These are phyloP conservation scores for Lasioglossum zephyrum DNA, from an alignment of 2,888 invertebrate genomes.

Conservation along the genomic window DNA sequence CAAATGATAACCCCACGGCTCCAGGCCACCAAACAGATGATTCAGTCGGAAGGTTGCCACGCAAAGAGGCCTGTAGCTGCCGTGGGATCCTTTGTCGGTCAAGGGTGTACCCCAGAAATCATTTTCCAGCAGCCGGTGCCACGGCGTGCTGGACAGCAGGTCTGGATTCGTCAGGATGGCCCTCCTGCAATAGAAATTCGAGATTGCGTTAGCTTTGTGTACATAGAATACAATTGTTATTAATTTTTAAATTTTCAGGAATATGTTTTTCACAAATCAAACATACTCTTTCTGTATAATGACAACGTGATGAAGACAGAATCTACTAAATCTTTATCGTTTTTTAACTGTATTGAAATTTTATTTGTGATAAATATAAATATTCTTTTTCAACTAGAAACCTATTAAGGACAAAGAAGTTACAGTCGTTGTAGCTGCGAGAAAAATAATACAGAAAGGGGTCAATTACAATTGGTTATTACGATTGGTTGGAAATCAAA, in stretches of 20 bases:
- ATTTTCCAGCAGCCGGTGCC: conserved; percentile 93
- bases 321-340: no score
- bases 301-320: no score
- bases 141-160: conserved; percentile 93
- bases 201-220: not conserved
- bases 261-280: no score
- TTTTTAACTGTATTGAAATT: no score
- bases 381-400: not conserved
- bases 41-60: conserved; percentile 95
- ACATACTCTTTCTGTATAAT: no score
- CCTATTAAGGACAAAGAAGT: not conserved
- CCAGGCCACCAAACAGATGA: conserved; percentile 90
- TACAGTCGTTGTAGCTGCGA: not conserved
- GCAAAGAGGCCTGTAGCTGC: conserved; percentile 97
- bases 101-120: conserved; percentile 99
- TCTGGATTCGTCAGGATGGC: conserved; percentile 98
- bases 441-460: no score
- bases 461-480: no score
- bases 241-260: no score
- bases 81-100: conserved; percentile 96
- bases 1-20: conserved; percentile 94
- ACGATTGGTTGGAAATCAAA: no score
- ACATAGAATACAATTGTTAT: no score
- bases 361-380: not conserved
- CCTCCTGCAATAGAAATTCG: conserved; percentile 88